Conservation (phyloP, 2,888 invertebrate species). For the Drosophila robusta region DNA sequence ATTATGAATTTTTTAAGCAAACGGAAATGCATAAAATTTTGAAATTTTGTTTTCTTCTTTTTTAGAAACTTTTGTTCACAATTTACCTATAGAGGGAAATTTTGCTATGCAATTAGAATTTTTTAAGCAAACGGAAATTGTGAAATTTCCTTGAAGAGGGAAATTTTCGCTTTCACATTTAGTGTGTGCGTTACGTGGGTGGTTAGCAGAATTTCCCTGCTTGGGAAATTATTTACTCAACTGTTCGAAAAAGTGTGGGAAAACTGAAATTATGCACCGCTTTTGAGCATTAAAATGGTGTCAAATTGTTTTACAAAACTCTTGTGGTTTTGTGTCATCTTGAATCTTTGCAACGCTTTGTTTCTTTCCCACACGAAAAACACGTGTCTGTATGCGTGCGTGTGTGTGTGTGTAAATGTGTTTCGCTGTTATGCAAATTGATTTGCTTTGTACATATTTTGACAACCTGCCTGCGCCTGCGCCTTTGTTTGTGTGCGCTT, state of each 20-base stretch:
- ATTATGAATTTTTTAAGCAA: constrained; percentile 21
- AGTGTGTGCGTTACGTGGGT: constrained; percentile 19
- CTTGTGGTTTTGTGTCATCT: constrained; percentile 52
- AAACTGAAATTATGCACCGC: constrained; percentile 27
- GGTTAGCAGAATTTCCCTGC: constrained; percentile 21
- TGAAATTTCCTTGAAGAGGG: background rate
- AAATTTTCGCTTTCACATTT: constrained; percentile 1
- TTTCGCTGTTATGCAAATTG: constrained; percentile 78
- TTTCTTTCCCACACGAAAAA: constrained; percentile 62
- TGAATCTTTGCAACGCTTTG: constrained; percentile 47
- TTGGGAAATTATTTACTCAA: constrained; percentile 14
- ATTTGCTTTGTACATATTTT: constrained; percentile 70
- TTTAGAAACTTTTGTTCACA: background rate
- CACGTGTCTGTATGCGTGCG: constrained; percentile 34
- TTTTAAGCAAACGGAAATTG: background rate
- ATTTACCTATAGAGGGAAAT: background rate
- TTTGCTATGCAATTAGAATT: background rate
- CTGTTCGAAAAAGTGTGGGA: constrained; percentile 52
- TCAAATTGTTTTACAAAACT: constrained; percentile 68
- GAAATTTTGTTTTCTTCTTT: background rate
- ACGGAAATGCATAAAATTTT: constrained; percentile 4
- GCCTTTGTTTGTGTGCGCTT: constrained; percentile 52
- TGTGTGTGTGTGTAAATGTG: constrained; percentile 48
- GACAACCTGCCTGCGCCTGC: constrained; percentile 54
- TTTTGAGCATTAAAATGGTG: constrained; percentile 58